Conservation (phyloP, 2,113 vertebrate species). For the Rynchops niger region DNA sequence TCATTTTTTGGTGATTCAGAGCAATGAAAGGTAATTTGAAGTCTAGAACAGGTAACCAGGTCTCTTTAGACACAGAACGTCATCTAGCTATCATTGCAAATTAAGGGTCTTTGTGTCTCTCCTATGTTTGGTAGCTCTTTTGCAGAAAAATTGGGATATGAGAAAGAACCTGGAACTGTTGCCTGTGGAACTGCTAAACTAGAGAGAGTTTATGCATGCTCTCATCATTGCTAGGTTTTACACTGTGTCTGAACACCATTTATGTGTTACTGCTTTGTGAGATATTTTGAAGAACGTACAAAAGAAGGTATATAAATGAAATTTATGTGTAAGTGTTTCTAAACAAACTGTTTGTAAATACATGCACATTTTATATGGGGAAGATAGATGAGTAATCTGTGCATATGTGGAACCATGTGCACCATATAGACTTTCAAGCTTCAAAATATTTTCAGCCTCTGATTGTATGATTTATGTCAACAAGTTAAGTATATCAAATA, state of each 20-base stretch:
- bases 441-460: conserved; percentile 26
- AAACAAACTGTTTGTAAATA: conserved; percentile 9
- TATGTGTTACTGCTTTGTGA: background rate
- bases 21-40: background rate
- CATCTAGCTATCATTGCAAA: background rate
- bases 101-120: background rate
- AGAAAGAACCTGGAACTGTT: background rate
- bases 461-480: background rate
- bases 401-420: background rate
- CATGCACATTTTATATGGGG: background rate
- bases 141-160: background rate
- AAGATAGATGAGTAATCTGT: background rate
- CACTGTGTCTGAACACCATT: background rate
- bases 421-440: background rate
- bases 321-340: background rate
- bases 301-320: background rate
- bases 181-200: background rate
- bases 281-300: background rate
- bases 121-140: background rate
- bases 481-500: background rate
- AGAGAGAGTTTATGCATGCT: background rate
- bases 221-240: background rate
- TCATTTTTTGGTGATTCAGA: background rate
- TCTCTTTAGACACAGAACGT: background rate
- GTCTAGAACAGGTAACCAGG: background rate